phyloP scores from a whole-genome alignment of 2,888 invertebrate genomes.

The Seira ritae region DNA sequence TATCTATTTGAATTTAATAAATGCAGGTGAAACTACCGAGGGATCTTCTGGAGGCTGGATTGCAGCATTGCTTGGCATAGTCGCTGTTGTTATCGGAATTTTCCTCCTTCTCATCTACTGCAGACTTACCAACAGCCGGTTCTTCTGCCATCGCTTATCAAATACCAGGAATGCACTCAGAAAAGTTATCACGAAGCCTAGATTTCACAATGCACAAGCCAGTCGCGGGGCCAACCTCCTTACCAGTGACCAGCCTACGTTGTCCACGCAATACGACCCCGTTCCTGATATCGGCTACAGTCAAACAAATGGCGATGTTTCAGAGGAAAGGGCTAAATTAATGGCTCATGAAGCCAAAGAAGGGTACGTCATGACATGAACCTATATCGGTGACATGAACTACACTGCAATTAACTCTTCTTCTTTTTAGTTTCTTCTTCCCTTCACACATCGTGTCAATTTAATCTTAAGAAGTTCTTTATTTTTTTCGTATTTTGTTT shows the following conservation, averaged over 20 bases:
- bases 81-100: conserved; percentile 55
- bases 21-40: conserved; percentile 19
- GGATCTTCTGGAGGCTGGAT: conserved; percentile 49
- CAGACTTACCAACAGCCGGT: conserved; percentile 55
- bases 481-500: no score
- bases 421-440: no score
- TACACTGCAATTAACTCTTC: no score
- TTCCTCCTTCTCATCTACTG: conserved; percentile 60
- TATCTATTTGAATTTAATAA: background rate
- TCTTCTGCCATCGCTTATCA: conserved; percentile 63
- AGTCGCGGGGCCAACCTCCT: conserved; percentile 55
- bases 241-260: conserved; percentile 49
- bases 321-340: conserved; percentile 64
- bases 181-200: conserved; percentile 66
- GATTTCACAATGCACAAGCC: conserved; percentile 58
- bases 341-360: conserved; percentile 67
- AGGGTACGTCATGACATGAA: conserved; percentile 51
- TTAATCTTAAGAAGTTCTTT: no score
- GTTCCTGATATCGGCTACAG: conserved; percentile 53
- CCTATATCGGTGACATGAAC: conserved; percentile 7
- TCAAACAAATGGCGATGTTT: conserved; percentile 56
- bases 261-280: conserved; percentile 64
- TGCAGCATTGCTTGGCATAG: conserved; percentile 57
- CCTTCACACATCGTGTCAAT: no score
- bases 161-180: conserved; percentile 66